These are phyloP conservation scores for Terebella lapidaria DNA, from an alignment of 2,888 invertebrate genomes.

Conservation along the genomic window DNA sequence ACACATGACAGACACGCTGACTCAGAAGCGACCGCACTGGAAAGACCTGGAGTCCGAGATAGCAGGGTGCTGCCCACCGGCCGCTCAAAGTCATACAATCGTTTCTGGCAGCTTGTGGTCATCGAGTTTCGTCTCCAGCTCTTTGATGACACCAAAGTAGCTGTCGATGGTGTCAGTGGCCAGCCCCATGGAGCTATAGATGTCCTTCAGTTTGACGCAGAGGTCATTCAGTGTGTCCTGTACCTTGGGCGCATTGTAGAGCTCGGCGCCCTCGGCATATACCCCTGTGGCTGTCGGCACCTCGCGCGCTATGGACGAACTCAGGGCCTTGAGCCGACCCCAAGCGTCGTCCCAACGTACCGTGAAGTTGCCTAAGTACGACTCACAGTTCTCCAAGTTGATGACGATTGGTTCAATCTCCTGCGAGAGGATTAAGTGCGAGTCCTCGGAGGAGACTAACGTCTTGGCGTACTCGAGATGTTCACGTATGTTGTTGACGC, in stretches of 20 bases:
- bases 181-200: constrained; percentile 19
- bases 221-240: constrained; percentile 15
- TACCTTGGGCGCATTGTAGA: constrained; percentile 15
- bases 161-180: constrained; percentile 15
- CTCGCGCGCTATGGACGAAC: constrained; percentile 23
- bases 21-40: no score
- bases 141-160: constrained; percentile 17
- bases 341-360: constrained; percentile 29
- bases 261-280: constrained; percentile 18
- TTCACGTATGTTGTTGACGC: constrained; percentile 10
- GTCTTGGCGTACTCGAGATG: constrained; percentile 14
- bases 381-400: constrained; percentile 21
- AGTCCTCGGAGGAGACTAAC: constrained; percentile 14
- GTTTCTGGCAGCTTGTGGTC: no score
- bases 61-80: no score
- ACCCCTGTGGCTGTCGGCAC: constrained; percentile 17
- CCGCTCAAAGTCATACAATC: no score
- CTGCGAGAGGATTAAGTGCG: constrained; percentile 10
- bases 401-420: constrained; percentile 17
- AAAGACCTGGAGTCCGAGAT: no score
- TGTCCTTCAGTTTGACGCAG: constrained; percentile 16
- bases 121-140: constrained; percentile 17
- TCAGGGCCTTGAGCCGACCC: constrained; percentile 23
- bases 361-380: constrained; percentile 19
- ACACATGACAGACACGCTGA: no score